A percentile compares a stretch with the other conserved stretches of the same genome.
phyloP scores from a whole-genome alignment of 2,797 vertebrate genomes.

The Anguilla obscura region DNA sequence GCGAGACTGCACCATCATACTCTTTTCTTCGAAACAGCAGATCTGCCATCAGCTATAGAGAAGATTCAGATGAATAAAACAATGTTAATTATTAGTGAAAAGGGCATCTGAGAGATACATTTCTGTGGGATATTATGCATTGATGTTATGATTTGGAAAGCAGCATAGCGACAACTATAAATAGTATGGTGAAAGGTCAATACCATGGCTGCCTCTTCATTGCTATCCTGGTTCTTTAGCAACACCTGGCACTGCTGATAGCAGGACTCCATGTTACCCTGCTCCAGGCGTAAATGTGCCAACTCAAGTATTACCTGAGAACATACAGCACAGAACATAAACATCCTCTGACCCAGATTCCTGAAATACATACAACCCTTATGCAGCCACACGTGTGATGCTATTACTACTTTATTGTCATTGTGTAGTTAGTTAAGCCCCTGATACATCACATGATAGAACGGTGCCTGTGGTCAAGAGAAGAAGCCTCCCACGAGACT shows the following conservation, averaged over 20 bases:
- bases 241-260: constrained; percentile 62
- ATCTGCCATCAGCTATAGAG: constrained; percentile 67
- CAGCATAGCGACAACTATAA: background rate
- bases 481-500: background rate
- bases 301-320: constrained; percentile 67
- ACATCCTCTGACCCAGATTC: background rate
- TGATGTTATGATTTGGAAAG: background rate
- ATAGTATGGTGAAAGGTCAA: too few relatives aligned
- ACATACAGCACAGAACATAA: constrained; percentile 10
- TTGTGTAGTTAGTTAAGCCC: background rate
- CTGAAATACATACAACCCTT: constrained; percentile 6
- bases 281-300: constrained; percentile 62
- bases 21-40: constrained; percentile 67
- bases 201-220: constrained; percentile 62
- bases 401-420: background rate
- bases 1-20: constrained; percentile 55
- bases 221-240: constrained; percentile 55
- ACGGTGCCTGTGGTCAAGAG: background rate
- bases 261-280: constrained; percentile 66
- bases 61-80: background rate
- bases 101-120: background rate
- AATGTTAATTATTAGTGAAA: background rate
- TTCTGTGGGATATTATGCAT: background rate
- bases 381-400: background rate
- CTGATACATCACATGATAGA: background rate